These are phyloP conservation scores for Orthosia gothica DNA, from an alignment of 2,888 invertebrate genomes.

Conservation along the genomic window DNA sequence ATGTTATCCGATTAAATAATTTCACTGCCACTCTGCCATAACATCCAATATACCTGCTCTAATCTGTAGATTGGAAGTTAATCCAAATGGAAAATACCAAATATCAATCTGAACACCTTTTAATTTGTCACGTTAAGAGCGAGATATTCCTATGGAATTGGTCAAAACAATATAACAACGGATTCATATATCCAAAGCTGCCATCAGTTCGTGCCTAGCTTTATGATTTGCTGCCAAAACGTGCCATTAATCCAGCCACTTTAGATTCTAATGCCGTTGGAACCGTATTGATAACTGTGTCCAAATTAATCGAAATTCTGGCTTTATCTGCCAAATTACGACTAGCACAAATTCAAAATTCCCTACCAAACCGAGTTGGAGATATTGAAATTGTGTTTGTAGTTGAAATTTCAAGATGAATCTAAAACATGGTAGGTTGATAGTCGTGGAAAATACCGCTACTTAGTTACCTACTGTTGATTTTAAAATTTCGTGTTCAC, in stretches of 20 bases:
- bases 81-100: not conserved
- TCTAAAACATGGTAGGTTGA: not conserved
- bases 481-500: not conserved
- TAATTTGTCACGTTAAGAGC: slow-evolving; percentile 20
- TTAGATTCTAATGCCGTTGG: slow-evolving; percentile 32
- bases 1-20: not conserved
- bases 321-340: slow-evolving; percentile 4
- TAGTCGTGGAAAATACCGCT: too few species aligned
- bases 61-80: not conserved
- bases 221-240: slow-evolving; percentile 40
- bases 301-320: slow-evolving; percentile 33
- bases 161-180: slow-evolving; percentile 20
- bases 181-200: slow-evolving; percentile 3
- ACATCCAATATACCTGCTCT: not conserved
- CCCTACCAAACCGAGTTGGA: too few species aligned
- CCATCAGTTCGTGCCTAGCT: slow-evolving; percentile 36
- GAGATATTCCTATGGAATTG: slow-evolving; percentile 29
- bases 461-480: too few species aligned
- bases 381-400: not conserved
- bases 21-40: not conserved
- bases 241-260: slow-evolving; percentile 32
- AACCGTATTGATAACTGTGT: slow-evolving; percentile 32
- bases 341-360: too few species aligned
- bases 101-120: not conserved
- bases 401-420: not conserved